Base-by-base conservation (phyloP, 2,113 vertebrate genomes). In the Pogonocichla stellata region DNA sequence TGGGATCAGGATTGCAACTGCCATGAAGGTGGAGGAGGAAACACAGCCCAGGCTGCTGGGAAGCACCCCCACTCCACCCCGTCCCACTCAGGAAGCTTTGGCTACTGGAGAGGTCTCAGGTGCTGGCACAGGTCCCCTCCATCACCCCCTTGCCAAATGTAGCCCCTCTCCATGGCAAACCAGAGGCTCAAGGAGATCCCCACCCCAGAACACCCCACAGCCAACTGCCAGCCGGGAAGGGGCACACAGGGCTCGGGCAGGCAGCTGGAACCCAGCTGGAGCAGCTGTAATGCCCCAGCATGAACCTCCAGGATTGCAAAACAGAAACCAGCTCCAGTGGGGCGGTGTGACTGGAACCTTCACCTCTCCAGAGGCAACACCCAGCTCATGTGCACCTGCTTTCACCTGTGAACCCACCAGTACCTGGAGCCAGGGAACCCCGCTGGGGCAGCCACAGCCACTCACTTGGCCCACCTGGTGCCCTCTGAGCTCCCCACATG, bases 341-440 rank as follows among this genome's bases (percentile, higher is more conserved):
- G 40, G 19, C 1, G 0, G n/a, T 1, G 0, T 0, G 1, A 34
- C 5, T 6, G n/a, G 69, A 83, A 74, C 1, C 0, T 62, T 65
- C 65, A 47, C 24, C 26, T 70, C 71, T 60, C 47, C 54, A 48
- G 36, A 77, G 69, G 25, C 45, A 90, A 90, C 77, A 88, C 86
- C 90, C 91, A 74, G 58, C 50, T 51, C 10, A 0, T 58, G 57
- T 42, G 29, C 3, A 1, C 19, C 60, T 0, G 2, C 29, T 72
- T 94, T 77, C 80, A 80, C 45, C 67, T 5, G 14, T 1, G 7
- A 36, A 75, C 72, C 53, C 34, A 10, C 25, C 43, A 51, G 57
- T 14, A 58, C n/a, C 28, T 8, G 0, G 73, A 61, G 19, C 36
- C 4, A 0, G n/a, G n/a, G 54, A 94, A 57, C n/a, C 2, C 6